Conservation (phyloP, 2,888 invertebrate species). For the Sinodicranocentrus sp. region DNA sequence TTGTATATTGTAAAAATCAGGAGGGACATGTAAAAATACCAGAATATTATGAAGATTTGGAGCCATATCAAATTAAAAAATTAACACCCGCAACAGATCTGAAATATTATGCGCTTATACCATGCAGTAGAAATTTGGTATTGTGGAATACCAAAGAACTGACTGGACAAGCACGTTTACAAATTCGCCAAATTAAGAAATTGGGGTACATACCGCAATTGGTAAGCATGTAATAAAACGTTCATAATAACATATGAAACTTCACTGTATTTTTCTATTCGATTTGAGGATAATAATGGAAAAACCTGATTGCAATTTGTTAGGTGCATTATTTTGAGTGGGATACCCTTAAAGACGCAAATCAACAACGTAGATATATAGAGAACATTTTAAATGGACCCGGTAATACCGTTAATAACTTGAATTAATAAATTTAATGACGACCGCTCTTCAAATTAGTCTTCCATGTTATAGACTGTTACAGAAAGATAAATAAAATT, state of each 20-base stretch:
- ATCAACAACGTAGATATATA: no score
- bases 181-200: constrained; percentile 67
- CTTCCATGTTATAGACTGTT: no score
- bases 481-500: no score
- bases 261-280: no score
- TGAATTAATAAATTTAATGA: no score
- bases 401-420: no score
- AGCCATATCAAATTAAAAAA: constrained; percentile 54
- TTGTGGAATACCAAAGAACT: constrained; percentile 37
- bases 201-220: constrained; percentile 69
- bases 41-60: constrained; percentile 77
- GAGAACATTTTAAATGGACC: no score
- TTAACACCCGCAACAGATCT: constrained; percentile 18
- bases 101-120: constrained; percentile 46
- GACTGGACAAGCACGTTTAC: constrained; percentile 61
- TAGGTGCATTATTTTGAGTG: no score
- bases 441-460: no score
- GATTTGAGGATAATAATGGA: no score
- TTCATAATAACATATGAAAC: not conserved
- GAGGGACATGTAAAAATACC: constrained; percentile 78
- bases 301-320: no score
- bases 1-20: constrained; percentile 82
- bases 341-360: no score
- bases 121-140: constrained; percentile 40
- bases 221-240: constrained; percentile 46